Percentiles rank a stretch among this genome's conserved stretches.
Conservation (phyloP, 2,888 invertebrate genomes). For the Noctua janthe region DNA sequence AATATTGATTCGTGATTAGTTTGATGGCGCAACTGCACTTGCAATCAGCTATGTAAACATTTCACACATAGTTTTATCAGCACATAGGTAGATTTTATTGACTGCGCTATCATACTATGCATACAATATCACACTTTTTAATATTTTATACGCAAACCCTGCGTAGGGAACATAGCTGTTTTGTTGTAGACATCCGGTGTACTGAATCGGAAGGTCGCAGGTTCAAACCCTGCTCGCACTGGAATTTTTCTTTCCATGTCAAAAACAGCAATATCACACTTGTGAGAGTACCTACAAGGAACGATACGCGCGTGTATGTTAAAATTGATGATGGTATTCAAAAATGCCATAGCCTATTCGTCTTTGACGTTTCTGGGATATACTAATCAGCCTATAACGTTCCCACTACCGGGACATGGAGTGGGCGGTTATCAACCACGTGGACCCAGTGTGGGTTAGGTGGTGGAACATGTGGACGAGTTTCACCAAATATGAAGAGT, state of each 20-base stretch:
- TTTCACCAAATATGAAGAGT: neutral
- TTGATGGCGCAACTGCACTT: conserved; percentile 24
- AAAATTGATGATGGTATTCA: neutral
- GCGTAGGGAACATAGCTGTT: too few species aligned
- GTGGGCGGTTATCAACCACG: neutral
- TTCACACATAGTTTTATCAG: conserved; percentile 14
- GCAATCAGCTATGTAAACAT: conserved; percentile 17
- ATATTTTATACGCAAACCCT: too few species aligned
- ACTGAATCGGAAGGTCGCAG: too few species aligned
- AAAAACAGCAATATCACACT: neutral
- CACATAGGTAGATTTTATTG: conserved; percentile 13
- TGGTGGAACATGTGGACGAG: neutral
- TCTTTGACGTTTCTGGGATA: neutral
- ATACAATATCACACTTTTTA: neutral
- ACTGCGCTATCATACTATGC: neutral
- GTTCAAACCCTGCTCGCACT: too few species aligned
- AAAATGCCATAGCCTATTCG: neutral
- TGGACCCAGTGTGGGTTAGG: neutral
- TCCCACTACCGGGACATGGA: neutral
- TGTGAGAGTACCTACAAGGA: neutral
- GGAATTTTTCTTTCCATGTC: too few species aligned
- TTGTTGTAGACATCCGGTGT: too few species aligned
- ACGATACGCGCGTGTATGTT: neutral
- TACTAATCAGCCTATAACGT: neutral
- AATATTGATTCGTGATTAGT: conserved; percentile 48